Conservation (phyloP, 2,797 vertebrate species). For the Epinephelus awoara region DNA sequence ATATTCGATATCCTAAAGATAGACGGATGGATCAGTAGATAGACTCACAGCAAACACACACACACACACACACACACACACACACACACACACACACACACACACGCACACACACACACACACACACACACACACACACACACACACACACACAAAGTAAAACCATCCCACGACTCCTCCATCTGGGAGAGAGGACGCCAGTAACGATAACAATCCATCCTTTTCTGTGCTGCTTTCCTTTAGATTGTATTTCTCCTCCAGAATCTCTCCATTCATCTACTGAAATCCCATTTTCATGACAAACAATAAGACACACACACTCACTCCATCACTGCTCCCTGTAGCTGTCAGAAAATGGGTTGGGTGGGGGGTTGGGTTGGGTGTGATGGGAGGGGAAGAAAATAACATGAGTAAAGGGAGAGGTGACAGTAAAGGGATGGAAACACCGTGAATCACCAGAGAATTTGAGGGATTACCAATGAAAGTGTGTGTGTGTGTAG, state of each 20-base stretch:
- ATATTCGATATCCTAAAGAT: background rate
- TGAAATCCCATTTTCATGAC: constrained; percentile 83
- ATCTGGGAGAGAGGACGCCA: constrained; percentile 54
- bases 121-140: background rate
- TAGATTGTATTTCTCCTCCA: constrained; percentile 77
- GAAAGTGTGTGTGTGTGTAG: constrained; percentile 37
- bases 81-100: background rate
- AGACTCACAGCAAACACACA: background rate
- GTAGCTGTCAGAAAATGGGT: constrained; percentile 60
- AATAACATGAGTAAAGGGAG: constrained; percentile 61
- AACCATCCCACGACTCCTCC: constrained; percentile 37
- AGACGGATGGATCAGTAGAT: constrained; percentile 15
- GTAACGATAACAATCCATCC: constrained; percentile 76
- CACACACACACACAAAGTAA: constrained; percentile 19
- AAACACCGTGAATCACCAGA: constrained; percentile 57
- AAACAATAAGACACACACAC: constrained; percentile 80
- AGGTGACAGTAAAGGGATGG: constrained; percentile 64
- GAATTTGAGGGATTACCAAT: constrained; percentile 62
- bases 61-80: background rate
- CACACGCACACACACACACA: constrained; percentile 12
- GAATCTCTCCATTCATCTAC: constrained; percentile 80
- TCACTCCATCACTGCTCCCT: constrained; percentile 75
- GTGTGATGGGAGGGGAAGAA: constrained; percentile 37
- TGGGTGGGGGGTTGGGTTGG: constrained; percentile 7
- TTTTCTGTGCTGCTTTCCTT: constrained; percentile 68